Evolutionary conservation across 1,140 invertebrate species (phyloP).

Genomic region (Dufourea novaeangliae): DNA sequence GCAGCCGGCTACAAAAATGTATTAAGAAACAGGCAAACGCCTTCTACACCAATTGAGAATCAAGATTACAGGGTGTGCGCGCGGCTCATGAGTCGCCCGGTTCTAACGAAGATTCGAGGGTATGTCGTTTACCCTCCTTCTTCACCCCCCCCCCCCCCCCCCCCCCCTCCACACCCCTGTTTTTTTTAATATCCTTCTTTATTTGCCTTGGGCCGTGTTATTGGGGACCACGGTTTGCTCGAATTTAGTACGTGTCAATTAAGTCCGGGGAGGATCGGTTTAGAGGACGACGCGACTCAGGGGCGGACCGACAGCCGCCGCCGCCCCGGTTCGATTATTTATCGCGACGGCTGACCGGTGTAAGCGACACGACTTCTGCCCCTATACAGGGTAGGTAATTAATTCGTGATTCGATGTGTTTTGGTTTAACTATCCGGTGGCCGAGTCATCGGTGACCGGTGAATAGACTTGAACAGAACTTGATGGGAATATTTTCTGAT

Average conservation of each 20-base stretch:
- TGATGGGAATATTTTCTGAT: too few species aligned
- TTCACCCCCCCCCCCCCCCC: background rate
- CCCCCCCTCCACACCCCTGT: background rate
- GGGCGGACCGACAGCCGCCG: too few species aligned
- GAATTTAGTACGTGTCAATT: constrained; percentile 43
- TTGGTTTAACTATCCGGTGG: background rate
- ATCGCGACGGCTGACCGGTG: constrained; percentile 22
- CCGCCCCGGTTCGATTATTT: constrained; percentile 29
- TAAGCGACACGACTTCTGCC: background rate
- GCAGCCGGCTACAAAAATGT: constrained; percentile 53
- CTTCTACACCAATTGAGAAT: constrained; percentile 37
- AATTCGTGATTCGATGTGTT: background rate
- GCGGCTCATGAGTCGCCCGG: background rate
- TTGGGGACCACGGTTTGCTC: constrained; percentile 7
- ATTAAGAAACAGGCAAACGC: constrained; percentile 43
- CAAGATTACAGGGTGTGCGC: constrained; percentile 41
- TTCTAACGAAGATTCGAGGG: constrained; percentile 14
- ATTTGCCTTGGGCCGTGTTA: constrained; percentile 29
- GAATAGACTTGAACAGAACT: too few species aligned
- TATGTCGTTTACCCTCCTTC: background rate
- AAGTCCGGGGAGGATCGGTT: constrained; percentile 5
- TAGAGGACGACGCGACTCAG: background rate
- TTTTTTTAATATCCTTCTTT: background rate
- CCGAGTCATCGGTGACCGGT: too few species aligned
- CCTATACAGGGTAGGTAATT: background rate